phyloP scores from a whole-genome alignment of 2,797 vertebrate species.

The Alectoris magna region DNA sequence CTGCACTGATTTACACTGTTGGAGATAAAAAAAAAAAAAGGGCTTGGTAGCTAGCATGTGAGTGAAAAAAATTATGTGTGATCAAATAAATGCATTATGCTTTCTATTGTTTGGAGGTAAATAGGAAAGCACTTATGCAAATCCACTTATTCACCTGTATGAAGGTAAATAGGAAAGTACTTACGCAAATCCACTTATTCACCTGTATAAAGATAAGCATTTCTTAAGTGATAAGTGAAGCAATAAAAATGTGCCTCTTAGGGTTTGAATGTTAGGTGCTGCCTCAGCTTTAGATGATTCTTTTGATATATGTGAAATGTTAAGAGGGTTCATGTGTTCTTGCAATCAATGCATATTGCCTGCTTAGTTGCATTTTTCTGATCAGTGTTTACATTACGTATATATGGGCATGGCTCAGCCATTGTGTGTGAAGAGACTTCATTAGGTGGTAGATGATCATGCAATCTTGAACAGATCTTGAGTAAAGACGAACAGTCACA shows the following conservation, averaged over 20 bases:
- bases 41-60: background rate
- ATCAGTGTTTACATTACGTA: background rate
- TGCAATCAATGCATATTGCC: background rate
- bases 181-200: background rate
- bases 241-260: constrained; percentile 13
- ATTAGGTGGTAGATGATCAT: constrained; percentile 9
- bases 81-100: background rate
- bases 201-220: background rate
- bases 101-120: background rate
- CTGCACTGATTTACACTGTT: background rate
- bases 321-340: background rate
- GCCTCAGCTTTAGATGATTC: constrained; percentile 11
- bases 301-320: background rate
- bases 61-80: background rate
- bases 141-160: background rate
- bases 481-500: background rate
- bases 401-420: background rate
- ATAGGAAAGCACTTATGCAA: background rate
- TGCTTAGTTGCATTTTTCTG: constrained; percentile 15
- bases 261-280: constrained; percentile 9
- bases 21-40: background rate
- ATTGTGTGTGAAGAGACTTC: background rate
- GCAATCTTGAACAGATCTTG: constrained; percentile 7
- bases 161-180: background rate
- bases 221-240: background rate